Evolutionary conservation across 2,113 vertebrate genomes (phyloP), one percentile per base, ranked within the genome.

Genomic region (Syngnathus typhle): DNA sequence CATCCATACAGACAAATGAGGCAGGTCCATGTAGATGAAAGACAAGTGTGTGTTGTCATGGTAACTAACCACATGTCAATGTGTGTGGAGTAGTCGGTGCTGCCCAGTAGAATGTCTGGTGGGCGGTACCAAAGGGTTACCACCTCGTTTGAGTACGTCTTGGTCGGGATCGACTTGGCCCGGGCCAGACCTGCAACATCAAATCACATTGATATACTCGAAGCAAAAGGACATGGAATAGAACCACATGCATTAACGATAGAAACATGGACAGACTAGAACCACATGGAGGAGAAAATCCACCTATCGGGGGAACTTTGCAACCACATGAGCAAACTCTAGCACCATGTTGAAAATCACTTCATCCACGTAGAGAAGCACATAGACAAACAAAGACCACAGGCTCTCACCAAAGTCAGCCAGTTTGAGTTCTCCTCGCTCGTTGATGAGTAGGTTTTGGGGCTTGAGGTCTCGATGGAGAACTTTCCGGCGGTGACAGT

Each of bases 101-200:
- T 95, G 71, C 94, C 94, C 49, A 96, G 80, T 16, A 96, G 84
- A 74, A 96, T 94, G 81, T 96, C 94, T 0, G 94, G 94, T 0
- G 94, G 94, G 10, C 94, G 90, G 85, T 96, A 96, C 94, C 94
- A 96, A 64, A 96, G 87, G 0, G 94, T 96, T 74, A 96, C 94
- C 82, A 96, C 94, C 80, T 96, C 94, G 0, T 96, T 95, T 36
- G 94, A 96, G 79, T 95, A 95, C 0, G 94, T 95, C 84, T 96
- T 96, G 0, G 94, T 96, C 38, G 94, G 94, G 72, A 96, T 95
- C 0, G 94, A 96, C 85, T 95, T 95, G 0, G 94, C 94, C 60
- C 94, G 88, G 15, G 94, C 94, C 77, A 96, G 81, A 80, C 94
- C 94, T 95, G 74, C 55, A 64, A 73, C 32, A 44, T 13, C 60